phyloP scores from a whole-genome alignment of 2,797 vertebrate species.

The Acanthurus leucopareius region DNA sequence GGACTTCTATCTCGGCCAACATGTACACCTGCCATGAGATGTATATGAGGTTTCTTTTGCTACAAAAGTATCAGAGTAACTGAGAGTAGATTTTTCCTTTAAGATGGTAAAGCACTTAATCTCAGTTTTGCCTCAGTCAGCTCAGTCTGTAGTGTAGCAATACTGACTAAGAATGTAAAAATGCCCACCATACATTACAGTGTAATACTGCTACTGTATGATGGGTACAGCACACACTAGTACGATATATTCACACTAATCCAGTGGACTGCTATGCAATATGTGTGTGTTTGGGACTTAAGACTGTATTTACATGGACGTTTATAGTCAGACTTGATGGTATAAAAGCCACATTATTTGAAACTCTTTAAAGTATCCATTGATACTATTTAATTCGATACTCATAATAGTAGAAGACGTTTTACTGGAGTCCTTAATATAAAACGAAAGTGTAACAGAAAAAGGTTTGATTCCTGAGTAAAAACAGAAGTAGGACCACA shows the following conservation, averaged over 20 bases:
- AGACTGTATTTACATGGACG: constrained; percentile 3
- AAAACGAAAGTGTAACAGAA: constrained; percentile 8
- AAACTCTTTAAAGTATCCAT: constrained; percentile 7
- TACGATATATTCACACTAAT: background rate
- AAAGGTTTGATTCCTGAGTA: background rate
- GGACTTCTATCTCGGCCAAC: constrained; percentile 14
- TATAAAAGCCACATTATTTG: background rate
- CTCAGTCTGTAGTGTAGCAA: background rate
- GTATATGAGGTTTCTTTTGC: background rate
- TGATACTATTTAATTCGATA: background rate
- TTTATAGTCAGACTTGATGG: background rate
- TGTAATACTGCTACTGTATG: background rate
- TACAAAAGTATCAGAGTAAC: background rate
- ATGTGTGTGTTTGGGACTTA: background rate
- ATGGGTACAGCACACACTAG: background rate
- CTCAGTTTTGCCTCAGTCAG: background rate
- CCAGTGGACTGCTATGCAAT: background rate
- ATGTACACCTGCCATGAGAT: background rate
- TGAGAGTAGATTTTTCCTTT: background rate
- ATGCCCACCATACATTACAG: background rate
- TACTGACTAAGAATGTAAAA: background rate
- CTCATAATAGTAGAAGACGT: background rate
- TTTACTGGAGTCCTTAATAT: background rate
- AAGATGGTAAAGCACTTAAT: background rate
- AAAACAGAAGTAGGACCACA: background rate